A percentile compares a stretch with the other conserved stretches of the same genome.
These are phyloP conservation scores for Mionectes olivaceus DNA, from an alignment of 2,797 vertebrate species.

Conservation along the genomic window DNA sequence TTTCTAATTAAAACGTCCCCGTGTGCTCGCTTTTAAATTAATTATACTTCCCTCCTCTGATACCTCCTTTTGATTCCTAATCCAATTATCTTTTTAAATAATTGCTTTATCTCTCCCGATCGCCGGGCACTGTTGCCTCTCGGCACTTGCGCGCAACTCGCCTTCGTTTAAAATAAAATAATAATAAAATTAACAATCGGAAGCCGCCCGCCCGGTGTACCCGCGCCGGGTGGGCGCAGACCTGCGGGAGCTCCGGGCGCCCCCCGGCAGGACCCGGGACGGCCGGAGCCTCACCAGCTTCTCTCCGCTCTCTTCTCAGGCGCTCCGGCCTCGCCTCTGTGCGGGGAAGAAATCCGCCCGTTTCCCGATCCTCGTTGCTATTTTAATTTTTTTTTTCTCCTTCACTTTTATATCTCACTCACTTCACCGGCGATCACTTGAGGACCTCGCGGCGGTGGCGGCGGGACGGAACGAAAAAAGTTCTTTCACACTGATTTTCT, in stretches of 20 bases:
- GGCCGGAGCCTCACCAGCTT: background rate
- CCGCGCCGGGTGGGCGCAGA: background rate
- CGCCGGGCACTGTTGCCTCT: constrained; percentile 7
- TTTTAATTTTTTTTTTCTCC: background rate
- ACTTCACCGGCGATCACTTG: background rate
- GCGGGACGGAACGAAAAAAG: background rate
- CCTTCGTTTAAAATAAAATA: constrained; percentile 14
- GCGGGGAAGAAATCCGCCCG: background rate
- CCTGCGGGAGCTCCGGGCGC: background rate
- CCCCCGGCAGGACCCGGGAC: background rate
- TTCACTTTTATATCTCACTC: background rate
- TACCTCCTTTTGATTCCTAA: constrained; percentile 72
- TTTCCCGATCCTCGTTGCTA: background rate
- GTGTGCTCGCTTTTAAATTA: constrained; percentile 61
- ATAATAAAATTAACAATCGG: background rate
- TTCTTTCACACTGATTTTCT: background rate
- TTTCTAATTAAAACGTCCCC: constrained; percentile 69
- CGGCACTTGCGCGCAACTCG: background rate
- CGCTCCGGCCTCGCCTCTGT: constrained; percentile 27
- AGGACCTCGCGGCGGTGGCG: background rate
- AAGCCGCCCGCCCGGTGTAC: background rate
- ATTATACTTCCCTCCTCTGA: constrained; percentile 63
- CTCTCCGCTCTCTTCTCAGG: constrained; percentile 36
- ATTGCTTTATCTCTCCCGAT: constrained; percentile 70
- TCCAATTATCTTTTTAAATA: constrained; percentile 77